These are phyloP conservation scores for Puma concolor DNA, from an alignment of 2,113 vertebrate species.

Conservation along the genomic window DNA sequence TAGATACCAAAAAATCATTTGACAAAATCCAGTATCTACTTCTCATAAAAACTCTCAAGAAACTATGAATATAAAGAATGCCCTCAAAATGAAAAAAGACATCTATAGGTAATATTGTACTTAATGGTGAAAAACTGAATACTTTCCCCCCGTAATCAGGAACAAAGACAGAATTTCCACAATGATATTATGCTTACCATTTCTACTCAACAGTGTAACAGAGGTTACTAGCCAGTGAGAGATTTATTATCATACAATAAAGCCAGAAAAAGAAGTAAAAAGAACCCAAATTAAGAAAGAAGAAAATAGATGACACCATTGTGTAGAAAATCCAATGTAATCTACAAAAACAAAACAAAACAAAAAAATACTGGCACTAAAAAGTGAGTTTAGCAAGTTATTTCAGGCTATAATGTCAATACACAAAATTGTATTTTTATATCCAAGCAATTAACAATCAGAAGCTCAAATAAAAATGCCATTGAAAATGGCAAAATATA, in stretches of 20 bases:
- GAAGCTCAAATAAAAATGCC: not conserved
- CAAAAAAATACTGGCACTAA: not conserved
- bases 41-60: not conserved
- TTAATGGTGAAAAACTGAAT: not conserved
- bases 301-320: not conserved
- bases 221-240: not conserved
- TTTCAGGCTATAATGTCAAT: not conserved
- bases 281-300: not conserved
- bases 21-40: not conserved
- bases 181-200: not conserved
- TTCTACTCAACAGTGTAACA: not conserved
- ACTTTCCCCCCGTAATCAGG: not conserved
- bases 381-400: not conserved
- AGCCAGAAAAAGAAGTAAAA: not conserved
- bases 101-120: not conserved
- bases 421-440: not conserved
- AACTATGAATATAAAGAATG: not conserved
- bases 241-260: not conserved
- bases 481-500: not conserved
- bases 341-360: not conserved
- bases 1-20: not conserved
- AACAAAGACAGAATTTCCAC: not conserved
- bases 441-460: not conserved
- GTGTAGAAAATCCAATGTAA: not conserved
- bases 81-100: not conserved